These are phyloP conservation scores for Hylaeus anthracinus DNA, from an alignment of 1,140 invertebrate species.

Conservation along the genomic window DNA sequence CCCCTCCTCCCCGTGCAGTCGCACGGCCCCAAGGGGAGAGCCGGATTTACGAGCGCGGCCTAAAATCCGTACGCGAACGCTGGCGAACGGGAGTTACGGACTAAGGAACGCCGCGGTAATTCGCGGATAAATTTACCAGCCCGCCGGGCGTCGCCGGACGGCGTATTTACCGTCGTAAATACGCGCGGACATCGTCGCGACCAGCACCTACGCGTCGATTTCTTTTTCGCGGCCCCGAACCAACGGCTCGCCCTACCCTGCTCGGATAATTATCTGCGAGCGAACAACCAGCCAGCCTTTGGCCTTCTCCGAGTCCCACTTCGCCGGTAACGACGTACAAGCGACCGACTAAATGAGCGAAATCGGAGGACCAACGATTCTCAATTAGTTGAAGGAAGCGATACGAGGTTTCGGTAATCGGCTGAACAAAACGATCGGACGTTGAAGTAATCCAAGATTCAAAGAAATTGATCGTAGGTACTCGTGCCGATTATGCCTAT, in stretches of 20 bases:
- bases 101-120: conserved; percentile 54
- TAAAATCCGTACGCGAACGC: conserved; percentile 56
- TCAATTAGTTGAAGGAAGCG: too few species aligned
- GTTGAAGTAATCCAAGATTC: too few species aligned
- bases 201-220: conserved; percentile 45
- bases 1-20: conserved; percentile 4
- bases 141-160: background rate
- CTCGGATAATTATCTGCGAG: conserved; percentile 43
- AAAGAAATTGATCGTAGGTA: too few species aligned
- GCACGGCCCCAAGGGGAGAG: conserved; percentile 41
- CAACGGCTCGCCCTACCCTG: conserved; percentile 32
- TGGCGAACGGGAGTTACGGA: conserved; percentile 42
- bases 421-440: too few species aligned
- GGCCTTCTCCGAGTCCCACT: conserved; percentile 45
- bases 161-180: conserved; percentile 41
- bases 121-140: conserved; percentile 60
- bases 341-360: too few species aligned
- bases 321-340: background rate
- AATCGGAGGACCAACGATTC: background rate
- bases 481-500: too few species aligned
- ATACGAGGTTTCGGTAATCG: too few species aligned
- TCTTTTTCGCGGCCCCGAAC: conserved; percentile 46
- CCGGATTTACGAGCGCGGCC: conserved; percentile 58
- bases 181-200: conserved; percentile 39
- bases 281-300: conserved; percentile 1